phyloP scores from a whole-genome alignment of 1,140 invertebrate genomes.

The Saccostrea echinata region DNA sequence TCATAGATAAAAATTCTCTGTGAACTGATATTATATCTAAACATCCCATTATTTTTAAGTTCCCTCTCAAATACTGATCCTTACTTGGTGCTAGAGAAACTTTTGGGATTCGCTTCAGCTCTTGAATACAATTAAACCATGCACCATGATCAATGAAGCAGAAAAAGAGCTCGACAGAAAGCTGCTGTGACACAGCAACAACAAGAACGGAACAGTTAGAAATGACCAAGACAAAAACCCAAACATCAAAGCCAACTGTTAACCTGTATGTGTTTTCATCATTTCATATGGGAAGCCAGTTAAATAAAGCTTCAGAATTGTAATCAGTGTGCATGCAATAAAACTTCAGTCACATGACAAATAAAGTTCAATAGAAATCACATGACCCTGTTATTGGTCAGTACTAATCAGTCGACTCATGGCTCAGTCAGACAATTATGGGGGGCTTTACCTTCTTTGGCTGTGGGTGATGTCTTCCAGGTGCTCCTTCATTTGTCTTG shows the following conservation, averaged over 20 bases:
- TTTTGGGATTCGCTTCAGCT: conserved; percentile 4
- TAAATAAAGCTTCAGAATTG: neutral
- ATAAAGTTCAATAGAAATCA: no score
- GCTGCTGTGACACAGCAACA: neutral
- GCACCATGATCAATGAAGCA: conserved; percentile 8
- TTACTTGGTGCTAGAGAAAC: neutral
- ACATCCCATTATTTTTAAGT: no score
- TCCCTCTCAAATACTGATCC: no score
- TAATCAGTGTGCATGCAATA: conserved; percentile 8
- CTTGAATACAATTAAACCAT: conserved; percentile 4
- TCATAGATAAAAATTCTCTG: no score
- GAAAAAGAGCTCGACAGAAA: neutral
- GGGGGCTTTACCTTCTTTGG: conserved; percentile 37
- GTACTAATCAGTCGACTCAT: neutral
- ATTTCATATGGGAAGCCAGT: neutral
- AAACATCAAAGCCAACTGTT: neutral
- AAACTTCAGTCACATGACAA: conserved; percentile 2
- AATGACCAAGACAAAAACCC: neutral
- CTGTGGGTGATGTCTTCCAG: conserved; percentile 36
- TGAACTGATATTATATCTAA: no score
- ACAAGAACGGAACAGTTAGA: neutral
- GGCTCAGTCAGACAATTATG: neutral
- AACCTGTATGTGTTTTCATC: neutral
- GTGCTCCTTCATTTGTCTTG: neutral
- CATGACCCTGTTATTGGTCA: neutral